phyloP scores from a whole-genome alignment of 2,888 invertebrate genomes.

The Cosmia trapezina region DNA sequence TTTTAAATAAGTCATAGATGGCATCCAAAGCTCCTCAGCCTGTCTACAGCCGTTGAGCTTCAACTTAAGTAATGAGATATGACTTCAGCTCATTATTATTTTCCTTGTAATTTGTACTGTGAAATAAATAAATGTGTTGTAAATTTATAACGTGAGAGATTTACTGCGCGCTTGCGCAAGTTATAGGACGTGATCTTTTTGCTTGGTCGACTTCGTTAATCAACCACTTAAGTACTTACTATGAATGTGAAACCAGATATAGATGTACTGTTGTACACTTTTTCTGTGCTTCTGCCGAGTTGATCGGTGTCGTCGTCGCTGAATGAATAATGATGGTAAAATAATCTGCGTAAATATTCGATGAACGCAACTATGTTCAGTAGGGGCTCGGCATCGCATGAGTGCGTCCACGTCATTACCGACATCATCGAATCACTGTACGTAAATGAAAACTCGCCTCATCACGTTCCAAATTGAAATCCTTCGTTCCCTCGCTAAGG shows the following conservation, averaged over 20 bases:
- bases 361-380: slow-evolving; percentile 56
- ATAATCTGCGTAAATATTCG: slow-evolving; percentile 47
- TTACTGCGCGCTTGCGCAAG: slow-evolving; percentile 75
- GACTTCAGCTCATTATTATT: slow-evolving; percentile 87
- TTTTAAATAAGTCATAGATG: slow-evolving; percentile 71
- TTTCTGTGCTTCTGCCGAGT: slow-evolving; percentile 38
- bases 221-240: slow-evolving; percentile 65
- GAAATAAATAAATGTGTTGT: slow-evolving; percentile 81
- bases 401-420: slow-evolving; percentile 73
- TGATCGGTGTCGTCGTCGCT: slow-evolving; percentile 26
- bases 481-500: slow-evolving; percentile 84
- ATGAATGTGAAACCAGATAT: slow-evolving; percentile 55
- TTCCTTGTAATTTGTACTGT: slow-evolving; percentile 82
- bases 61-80: slow-evolving; percentile 88
- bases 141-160: slow-evolving; percentile 81
- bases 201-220: slow-evolving; percentile 64
- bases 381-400: slow-evolving; percentile 64
- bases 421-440: slow-evolving; percentile 77
- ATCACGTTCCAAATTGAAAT: slow-evolving; percentile 91
- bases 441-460: slow-evolving; percentile 88
- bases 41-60: slow-evolving; percentile 84
- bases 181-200: slow-evolving; percentile 70
- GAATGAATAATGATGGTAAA: slow-evolving; percentile 55
- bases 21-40: slow-evolving; percentile 79
- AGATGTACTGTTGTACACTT: slow-evolving; percentile 36